Evolutionary conservation across 1,140 invertebrate species (phyloP).

Genomic region (Heliconius congener): DNA sequence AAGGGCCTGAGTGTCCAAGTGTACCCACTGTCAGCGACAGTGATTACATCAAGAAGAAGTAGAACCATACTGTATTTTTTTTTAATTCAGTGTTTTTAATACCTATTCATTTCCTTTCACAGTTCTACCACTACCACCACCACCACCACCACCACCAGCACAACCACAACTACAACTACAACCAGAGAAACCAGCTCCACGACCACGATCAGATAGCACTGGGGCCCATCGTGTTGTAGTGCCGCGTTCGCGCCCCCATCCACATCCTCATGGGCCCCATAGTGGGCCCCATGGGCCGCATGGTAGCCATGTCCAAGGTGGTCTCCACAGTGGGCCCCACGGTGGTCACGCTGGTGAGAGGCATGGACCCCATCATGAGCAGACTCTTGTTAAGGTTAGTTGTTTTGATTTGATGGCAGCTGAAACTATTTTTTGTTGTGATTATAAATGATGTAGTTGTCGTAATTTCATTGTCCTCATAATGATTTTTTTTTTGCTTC

Average conservation of each 20-base stretch:
- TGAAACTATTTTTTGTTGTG: neutral
- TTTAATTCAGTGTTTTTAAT: no score
- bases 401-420: neutral
- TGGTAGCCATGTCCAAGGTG: neutral
- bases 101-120: no score
- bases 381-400: slow-evolving; percentile 73
- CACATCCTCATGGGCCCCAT: slow-evolving; percentile 1
- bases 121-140: slow-evolving; percentile 15
- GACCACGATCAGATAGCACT: slow-evolving; percentile 31
- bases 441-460: no score
- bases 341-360: neutral
- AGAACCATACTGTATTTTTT: no score
- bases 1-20: no score
- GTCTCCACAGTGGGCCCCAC: neutral
- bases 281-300: neutral
- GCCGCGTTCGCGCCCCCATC: slow-evolving; percentile 42
- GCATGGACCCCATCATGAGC: slow-evolving; percentile 56
- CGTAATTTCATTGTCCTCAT: no score
- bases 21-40: no score
- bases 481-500: no score
- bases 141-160: slow-evolving; percentile 19
- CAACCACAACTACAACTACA: neutral
- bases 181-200: slow-evolving; percentile 28
- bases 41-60: no score
- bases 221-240: slow-evolving; percentile 55